A percentile compares a stretch with the other conserved stretches of the same genome.
phyloP scores from a whole-genome alignment of 2,797 vertebrate species.

The Chelmon rostratus region DNA sequence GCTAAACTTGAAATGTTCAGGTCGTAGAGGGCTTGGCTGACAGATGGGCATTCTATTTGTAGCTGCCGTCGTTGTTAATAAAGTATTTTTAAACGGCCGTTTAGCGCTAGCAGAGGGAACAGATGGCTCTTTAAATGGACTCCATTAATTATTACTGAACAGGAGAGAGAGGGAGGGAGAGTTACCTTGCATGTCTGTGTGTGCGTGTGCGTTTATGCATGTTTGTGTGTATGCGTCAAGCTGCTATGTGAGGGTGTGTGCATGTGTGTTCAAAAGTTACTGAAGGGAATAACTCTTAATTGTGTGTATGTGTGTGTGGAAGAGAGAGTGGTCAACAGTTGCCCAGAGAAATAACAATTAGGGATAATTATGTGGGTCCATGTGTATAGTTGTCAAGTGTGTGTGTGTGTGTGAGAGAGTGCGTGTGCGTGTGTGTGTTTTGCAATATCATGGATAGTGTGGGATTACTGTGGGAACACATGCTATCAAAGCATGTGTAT shows the following conservation, averaged over 20 bases:
- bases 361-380: constrained; percentile 49
- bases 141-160: constrained; percentile 87
- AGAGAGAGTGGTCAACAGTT: constrained; percentile 71
- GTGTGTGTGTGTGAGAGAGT: constrained; percentile 15
- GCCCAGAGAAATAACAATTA: constrained; percentile 62
- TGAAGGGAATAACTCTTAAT: constrained; percentile 75
- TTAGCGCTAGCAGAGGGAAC: constrained; percentile 84
- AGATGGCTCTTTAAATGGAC: constrained; percentile 89
- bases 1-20: constrained; percentile 75
- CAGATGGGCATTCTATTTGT: constrained; percentile 86
- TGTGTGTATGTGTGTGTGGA: constrained; percentile 51
- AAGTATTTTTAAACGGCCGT: constrained; percentile 88
- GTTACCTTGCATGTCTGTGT: constrained; percentile 64
- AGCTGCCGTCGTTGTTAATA: constrained; percentile 83
- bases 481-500: constrained; percentile 3
- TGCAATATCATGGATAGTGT: constrained; percentile 10
- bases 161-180: constrained; percentile 71
- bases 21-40: constrained; percentile 73
- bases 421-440: constrained; percentile 31
- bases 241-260: constrained; percentile 8
- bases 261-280: constrained; percentile 73
- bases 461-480: constrained; percentile 15
- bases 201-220: constrained; percentile 6
- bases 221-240: constrained; percentile 9
- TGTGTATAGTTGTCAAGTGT: constrained; percentile 21